Conservation (phyloP, 2,888 invertebrate species). For the Cosmia pyralina region DNA sequence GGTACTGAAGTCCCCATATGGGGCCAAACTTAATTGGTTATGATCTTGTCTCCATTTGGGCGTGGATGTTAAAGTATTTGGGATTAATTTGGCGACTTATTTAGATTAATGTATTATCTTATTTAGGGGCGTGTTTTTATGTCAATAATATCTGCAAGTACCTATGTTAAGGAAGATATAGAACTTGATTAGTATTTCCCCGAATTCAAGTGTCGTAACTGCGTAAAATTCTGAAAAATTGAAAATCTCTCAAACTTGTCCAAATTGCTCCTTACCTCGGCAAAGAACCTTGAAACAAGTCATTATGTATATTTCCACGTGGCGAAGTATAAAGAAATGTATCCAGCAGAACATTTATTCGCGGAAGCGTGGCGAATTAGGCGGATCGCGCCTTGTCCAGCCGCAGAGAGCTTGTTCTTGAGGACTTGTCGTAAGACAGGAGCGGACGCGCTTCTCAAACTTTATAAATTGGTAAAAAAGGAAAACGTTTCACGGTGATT, state of each 20-base stretch:
- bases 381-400: slow-evolving; percentile 82
- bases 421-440: slow-evolving; percentile 43
- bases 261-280: slow-evolving; percentile 27
- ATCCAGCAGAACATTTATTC: slow-evolving; percentile 60
- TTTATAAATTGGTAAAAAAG: neutral
- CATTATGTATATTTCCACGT: slow-evolving; percentile 59
- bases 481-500: neutral
- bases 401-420: slow-evolving; percentile 76
- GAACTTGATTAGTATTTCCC: slow-evolving; percentile 2
- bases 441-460: slow-evolving; percentile 65
- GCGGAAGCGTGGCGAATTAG: slow-evolving; percentile 82
- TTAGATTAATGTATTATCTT: slow-evolving; percentile 46
- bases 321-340: slow-evolving; percentile 58
- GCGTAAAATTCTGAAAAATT: slow-evolving; percentile 25
- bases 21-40: slow-evolving; percentile 68
- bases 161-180: neutral
- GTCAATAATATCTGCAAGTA: neutral
- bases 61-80: slow-evolving; percentile 59
- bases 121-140: slow-evolving; percentile 35
- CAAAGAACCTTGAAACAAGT: slow-evolving; percentile 47
- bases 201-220: slow-evolving; percentile 7
- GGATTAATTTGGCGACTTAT: slow-evolving; percentile 54
- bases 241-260: slow-evolving; percentile 25
- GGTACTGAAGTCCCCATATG: slow-evolving; percentile 52
- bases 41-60: slow-evolving; percentile 59